A percentile compares a stretch with the other conserved stretches of the same genome.
These are phyloP conservation scores for Sturnus vulgaris DNA, from an alignment of 2,113 vertebrate species.

Conservation along the genomic window DNA sequence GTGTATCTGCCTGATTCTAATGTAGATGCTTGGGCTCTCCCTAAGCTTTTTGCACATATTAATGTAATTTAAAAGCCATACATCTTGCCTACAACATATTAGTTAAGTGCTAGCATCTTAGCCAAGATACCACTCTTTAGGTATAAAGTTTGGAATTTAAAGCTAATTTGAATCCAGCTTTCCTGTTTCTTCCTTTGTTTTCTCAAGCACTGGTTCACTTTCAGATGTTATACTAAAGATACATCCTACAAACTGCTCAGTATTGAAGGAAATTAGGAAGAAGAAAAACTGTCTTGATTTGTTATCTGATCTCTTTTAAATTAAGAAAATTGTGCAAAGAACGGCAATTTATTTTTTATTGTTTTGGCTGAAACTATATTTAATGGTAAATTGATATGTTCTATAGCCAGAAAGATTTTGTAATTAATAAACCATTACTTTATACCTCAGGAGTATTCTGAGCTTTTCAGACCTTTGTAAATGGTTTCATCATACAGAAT, in stretches of 20 bases:
- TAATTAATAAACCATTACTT: background rate
- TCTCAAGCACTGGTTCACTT: background rate
- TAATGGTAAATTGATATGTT: background rate
- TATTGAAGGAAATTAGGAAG: background rate
- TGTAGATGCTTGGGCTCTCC: background rate
- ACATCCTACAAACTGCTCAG: background rate
- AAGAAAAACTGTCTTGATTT: background rate
- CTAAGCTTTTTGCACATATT: background rate
- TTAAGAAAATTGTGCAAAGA: background rate
- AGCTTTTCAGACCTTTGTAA: background rate
- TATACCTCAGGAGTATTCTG: background rate
- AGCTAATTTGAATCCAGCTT: background rate
- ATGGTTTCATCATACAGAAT: background rate
- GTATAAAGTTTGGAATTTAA: background rate
- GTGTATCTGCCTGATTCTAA: background rate
- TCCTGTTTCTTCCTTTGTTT: background rate
- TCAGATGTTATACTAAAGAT: background rate
- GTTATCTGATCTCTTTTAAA: background rate
- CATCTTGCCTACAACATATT: background rate
- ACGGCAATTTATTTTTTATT: background rate
- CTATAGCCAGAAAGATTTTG: background rate
- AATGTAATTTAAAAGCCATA: background rate
- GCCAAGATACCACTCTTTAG: background rate
- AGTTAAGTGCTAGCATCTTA: background rate
- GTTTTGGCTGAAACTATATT: background rate